These are phyloP conservation scores for Streptopelia turtur DNA, from an alignment of 2,797 vertebrate genomes.

Conservation along the genomic window DNA sequence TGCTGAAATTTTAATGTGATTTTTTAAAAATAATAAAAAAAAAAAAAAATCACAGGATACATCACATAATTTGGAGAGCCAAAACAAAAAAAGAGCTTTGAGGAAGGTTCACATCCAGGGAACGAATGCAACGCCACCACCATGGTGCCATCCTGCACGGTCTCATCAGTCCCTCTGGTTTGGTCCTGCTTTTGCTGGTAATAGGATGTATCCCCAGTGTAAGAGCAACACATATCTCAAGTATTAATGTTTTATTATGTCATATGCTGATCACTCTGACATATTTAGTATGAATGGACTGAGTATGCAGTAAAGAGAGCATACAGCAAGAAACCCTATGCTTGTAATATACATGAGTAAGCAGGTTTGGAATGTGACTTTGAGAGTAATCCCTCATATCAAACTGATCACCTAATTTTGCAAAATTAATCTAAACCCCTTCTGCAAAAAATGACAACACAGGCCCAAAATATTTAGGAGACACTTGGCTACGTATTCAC, in stretches of 20 bases:
- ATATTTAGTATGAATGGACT: background rate
- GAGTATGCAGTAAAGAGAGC: background rate
- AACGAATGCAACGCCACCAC: background rate
- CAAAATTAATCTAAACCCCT: background rate
- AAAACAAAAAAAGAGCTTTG: background rate
- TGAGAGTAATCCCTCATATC: background rate
- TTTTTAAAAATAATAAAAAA: no score
- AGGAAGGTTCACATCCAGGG: background rate
- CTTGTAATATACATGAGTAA: background rate
- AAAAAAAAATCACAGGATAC: background rate
- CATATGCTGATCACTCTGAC: background rate
- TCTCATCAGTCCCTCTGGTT: background rate
- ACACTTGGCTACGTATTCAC: background rate
- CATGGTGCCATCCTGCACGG: rapidly evolving
- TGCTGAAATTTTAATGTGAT: background rate
- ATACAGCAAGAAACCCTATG: background rate
- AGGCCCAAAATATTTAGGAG: background rate
- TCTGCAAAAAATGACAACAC: background rate
- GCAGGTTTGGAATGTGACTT: background rate
- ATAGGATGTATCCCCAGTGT: background rate
- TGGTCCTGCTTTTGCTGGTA: background rate
- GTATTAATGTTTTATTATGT: background rate
- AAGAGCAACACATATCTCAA: background rate
- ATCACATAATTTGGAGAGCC: background rate
- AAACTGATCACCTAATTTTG: conserved; percentile 5